Evolutionary conservation across 2,888 invertebrate species (phyloP), one percentile per base, ranked within the genome.

Genomic region (Cremastinae sp.): DNA sequence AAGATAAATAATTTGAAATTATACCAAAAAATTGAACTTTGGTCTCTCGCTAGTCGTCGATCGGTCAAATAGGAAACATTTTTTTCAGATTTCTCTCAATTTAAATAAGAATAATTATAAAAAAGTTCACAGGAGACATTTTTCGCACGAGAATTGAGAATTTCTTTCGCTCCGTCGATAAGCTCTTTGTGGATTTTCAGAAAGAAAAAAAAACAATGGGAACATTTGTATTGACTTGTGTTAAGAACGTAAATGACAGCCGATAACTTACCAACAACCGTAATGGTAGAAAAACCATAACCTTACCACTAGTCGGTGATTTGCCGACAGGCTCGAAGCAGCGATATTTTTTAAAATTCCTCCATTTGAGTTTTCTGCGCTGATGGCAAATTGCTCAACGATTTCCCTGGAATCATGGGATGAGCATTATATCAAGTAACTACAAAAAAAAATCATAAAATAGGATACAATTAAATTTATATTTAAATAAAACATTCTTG

Each of bases 371-470:
- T n/a, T n/a, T 53, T 47, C 45, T 56, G 54, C 41, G 61, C 56
- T 54, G 61, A 61, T 61, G 61, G 70, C 54, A 70, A 47, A 70
- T 65, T 45, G 65, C 65, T 70, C 65, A 70, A 69, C 36, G 43
- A 59, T 65, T 73, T 49, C 65, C 61, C 65, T 56, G 49, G 47
- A 53, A 65, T 28, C 12, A 18, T 16, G 36, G 20, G 47, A 51
- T 8, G 41, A 8, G 18, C 7, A 41, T 38, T 0, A 14, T 41
- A n/a, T 64, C 41, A 10, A 64, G 14, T 41, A 22, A 36, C 5
- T 14, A 47, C 12, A 36, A 22, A 28, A n/a, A n/a, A n/a, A n/a
- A n/a, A n/a, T n/a, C 5, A 28, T 28, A 28, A 28, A 28, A 28
- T 28, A 28, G 28, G 5, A 28, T 3, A 28, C 2, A 28, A 5